phyloP scores from a whole-genome alignment of 2,888 invertebrate species.

The Sinopyrophorus schimmeli region DNA sequence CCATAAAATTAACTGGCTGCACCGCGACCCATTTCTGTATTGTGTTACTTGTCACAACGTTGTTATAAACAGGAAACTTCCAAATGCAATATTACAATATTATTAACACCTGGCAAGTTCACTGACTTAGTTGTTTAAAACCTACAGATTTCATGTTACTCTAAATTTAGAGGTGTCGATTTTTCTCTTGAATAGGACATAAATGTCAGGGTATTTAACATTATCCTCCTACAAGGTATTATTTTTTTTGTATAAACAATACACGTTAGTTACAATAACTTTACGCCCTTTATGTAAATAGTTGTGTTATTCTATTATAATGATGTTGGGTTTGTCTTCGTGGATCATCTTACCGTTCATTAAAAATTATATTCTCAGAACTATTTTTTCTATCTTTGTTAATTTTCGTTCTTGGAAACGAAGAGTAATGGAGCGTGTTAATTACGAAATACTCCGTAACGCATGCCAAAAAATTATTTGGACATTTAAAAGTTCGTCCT shows the following conservation, averaged over 20 bases:
- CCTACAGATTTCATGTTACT: not conserved
- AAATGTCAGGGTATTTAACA: too few relatives aligned
- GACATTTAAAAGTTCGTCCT: too few relatives aligned
- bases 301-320: not conserved
- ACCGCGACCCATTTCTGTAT: not conserved
- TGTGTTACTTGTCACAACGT: not conserved
- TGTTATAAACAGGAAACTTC: not conserved
- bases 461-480: too few relatives aligned
- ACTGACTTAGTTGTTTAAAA: not conserved
- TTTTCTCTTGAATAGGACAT: not conserved
- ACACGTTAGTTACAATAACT: too few relatives aligned
- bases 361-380: not conserved
- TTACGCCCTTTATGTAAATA: not conserved
- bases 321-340: conserved; percentile 2
- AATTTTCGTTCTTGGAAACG: too few relatives aligned
- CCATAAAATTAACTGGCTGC: not conserved
- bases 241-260: too few relatives aligned
- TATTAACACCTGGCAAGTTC: conserved; percentile 5
- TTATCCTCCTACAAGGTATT: too few relatives aligned
- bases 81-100: conserved; percentile 1
- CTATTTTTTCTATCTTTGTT: too few relatives aligned
- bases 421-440: too few relatives aligned
- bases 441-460: too few relatives aligned
- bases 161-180: not conserved
- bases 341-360: not conserved